Percentiles rank a stretch among this genome's conserved stretches.
Conservation (phyloP, 2,113 vertebrate species). For the Caloenas nicobarica region DNA sequence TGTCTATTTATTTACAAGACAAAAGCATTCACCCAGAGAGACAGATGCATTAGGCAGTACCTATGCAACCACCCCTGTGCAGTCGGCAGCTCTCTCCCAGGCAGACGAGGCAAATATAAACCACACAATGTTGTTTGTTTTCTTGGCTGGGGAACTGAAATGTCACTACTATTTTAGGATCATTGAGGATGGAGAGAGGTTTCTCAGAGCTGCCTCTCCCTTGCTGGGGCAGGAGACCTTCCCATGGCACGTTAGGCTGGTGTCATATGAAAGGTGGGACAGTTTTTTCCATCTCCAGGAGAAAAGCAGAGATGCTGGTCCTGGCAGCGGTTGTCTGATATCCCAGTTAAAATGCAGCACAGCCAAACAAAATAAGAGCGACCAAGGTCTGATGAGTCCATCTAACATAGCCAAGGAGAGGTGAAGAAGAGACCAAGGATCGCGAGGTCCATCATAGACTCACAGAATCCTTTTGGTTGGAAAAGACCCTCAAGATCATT, state of each 20-base stretch:
- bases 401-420: not conserved
- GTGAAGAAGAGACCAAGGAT: not conserved
- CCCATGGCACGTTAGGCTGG: not conserved
- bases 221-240: accelerated
- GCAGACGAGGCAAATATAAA: accelerated
- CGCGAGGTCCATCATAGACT: not conserved
- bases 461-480: no score
- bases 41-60: accelerated
- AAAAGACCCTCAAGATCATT: no score
- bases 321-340: not conserved
- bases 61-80: accelerated
- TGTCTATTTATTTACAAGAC: not conserved
- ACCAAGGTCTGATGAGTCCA: not conserved
- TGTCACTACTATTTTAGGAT: accelerated
- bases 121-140: accelerated
- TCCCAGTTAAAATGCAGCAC: not conserved
- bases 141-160: not conserved
- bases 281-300: accelerated
- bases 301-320: not conserved
- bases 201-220: not conserved
- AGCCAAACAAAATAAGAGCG: accelerated
- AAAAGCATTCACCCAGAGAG: not conserved
- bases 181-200: not conserved
- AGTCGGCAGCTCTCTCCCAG: not conserved
- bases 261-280: accelerated